Evolutionary conservation across 2,888 invertebrate genomes (phyloP), one percentile per base, ranked within the genome.

Genomic region (Aphidoletes aphidimyza): DNA sequence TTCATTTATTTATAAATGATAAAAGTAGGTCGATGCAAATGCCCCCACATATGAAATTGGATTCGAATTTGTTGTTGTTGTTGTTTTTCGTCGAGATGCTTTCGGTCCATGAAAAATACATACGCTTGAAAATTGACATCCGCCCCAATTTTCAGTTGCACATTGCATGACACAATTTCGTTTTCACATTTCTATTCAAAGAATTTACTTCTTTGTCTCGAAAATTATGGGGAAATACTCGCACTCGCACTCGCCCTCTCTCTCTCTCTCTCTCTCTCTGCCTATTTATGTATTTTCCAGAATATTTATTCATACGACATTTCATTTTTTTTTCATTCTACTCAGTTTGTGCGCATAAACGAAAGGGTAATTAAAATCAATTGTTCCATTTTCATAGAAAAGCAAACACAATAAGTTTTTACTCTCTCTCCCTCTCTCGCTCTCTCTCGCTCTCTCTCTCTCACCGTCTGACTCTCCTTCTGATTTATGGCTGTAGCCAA

Each of bases 281-380:
- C 22, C 22, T n/a, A n/a, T n/a, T n/a, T n/a, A n/a, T 19, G 17
- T 47, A 47, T 47, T 2, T 19, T 11, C 9, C 17, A 47, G 78
- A 36, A 19, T 6, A 17, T 78, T 36, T 78, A 78, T 78, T 59
- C 26, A 30, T 59, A 59, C 26, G 8, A 22, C 3, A 26, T 26
- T 22, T 59, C 26, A 5, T 2, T 36, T 34, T 78, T 36, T 78
- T 78, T 1, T 34, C 36, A 36, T 19, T n/a, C 17, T 6, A 14
- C 54, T 17, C 19, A n/a, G 34, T 34, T 8, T 14, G 17, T 78
- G 78, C 36, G 36, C 34, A n/a, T 6, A 78, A 36, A 8, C 8
- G 78, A 78, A 78, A 36, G 34, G 78, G 78, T 78, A 78, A 78
- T 78, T 78, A 78, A 78, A 78, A 78, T 78, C 78, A 78, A 78